These are phyloP conservation scores for Rhinoraja longicauda DNA, from an alignment of 2,797 vertebrate species.

Conservation along the genomic window DNA sequence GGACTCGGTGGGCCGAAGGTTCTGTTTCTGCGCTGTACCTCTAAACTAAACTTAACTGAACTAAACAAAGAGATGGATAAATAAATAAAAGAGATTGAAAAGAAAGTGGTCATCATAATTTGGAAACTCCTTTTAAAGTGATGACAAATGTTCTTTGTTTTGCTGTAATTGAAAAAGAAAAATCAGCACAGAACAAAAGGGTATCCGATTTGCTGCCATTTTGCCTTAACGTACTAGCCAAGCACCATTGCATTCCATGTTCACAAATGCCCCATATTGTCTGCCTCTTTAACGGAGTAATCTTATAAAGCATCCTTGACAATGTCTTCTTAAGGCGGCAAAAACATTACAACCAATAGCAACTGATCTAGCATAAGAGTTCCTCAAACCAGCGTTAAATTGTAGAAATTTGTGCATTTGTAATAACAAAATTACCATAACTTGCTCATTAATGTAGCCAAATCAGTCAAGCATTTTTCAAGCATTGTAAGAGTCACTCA, in stretches of 20 bases:
- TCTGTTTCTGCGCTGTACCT: no score
- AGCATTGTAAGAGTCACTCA: slow-evolving; percentile 55
- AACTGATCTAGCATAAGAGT: not conserved
- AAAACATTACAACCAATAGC: not conserved
- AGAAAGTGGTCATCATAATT: not conserved
- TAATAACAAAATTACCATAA: slow-evolving; percentile 80
- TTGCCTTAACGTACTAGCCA: no score
- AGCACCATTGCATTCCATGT: not conserved
- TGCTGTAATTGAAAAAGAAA: not conserved
- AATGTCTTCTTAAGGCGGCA: not conserved
- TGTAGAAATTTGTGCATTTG: slow-evolving; percentile 73
- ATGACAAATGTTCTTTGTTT: not conserved
- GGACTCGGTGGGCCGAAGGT: no score
- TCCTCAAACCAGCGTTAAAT: slow-evolving; percentile 2
- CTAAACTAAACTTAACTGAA: no score
- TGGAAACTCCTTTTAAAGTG: not conserved
- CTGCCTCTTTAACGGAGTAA: no score
- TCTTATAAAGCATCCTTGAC: not conserved
- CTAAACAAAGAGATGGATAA: no score
- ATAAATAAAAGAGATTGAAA: not conserved
- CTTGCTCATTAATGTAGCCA: slow-evolving; percentile 72
- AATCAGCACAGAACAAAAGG: not conserved
- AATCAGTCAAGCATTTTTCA: slow-evolving; percentile 76
- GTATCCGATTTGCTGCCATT: not conserved
- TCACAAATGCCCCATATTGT: not conserved